Percentiles rank a stretch among this genome's conserved stretches.
phyloP scores from a whole-genome alignment of 2,113 vertebrate species.

The Pseudorectes ferrugineus region DNA sequence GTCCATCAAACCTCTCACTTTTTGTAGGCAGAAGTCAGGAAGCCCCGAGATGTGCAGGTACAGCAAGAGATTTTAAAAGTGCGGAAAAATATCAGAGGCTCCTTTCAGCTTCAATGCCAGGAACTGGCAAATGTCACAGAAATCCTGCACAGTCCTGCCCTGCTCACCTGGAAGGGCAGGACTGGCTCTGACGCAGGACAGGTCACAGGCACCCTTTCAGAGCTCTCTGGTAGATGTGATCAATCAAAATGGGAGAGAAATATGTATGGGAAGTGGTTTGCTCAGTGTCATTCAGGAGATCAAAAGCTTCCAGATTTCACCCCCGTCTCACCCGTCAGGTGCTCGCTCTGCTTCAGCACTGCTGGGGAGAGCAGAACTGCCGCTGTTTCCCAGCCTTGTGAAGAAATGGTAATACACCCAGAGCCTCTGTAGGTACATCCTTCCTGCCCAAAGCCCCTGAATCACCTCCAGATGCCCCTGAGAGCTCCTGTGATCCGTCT shows the following conservation, averaged over 20 bases:
- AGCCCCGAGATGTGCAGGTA: not conserved
- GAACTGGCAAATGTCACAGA: not conserved
- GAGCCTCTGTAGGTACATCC: rapidly evolving
- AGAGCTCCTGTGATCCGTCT: not conserved
- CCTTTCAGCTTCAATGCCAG: not conserved
- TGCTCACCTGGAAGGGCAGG: not conserved
- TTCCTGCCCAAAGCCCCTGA: not conserved
- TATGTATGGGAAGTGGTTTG: not conserved
- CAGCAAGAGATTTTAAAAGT: not conserved
- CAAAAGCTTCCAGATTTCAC: not conserved
- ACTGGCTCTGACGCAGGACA: not conserved
- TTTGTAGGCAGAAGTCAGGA: not conserved
- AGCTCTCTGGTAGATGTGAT: not conserved
- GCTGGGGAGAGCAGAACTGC: not conserved
- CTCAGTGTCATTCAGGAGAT: not conserved
- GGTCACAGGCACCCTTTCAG: not conserved
- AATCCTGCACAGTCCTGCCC: not conserved
- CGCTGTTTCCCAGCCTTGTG: not conserved
- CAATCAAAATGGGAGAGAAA: not conserved
- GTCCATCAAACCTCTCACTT: not conserved
- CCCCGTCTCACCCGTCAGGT: rapidly evolving
- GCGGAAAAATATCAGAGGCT: not conserved
- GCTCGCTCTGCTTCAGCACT: not conserved
- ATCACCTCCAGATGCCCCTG: rapidly evolving
- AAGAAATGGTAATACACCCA: not conserved